Percentiles rank a stretch among this genome's conserved stretches.
Conservation (phyloP, 2,888 invertebrate species). For the Lepidonotus clava region DNA sequence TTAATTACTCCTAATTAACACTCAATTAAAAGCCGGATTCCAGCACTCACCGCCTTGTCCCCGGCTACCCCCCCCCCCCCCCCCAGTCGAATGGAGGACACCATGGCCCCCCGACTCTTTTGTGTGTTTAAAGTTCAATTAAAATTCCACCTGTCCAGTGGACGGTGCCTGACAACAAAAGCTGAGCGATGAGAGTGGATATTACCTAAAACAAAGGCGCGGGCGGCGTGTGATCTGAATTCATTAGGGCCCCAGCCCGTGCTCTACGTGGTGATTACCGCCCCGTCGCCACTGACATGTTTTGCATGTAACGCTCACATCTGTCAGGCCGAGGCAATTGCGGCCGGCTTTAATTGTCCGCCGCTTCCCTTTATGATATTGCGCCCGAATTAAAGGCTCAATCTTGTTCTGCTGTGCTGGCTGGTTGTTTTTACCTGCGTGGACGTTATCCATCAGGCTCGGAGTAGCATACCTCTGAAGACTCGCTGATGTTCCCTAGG, state of each 20-base stretch:
- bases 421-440: too few species aligned
- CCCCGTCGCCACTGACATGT: not conserved
- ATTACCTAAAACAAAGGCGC: slow-evolving; percentile 28
- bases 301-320: slow-evolving; percentile 24
- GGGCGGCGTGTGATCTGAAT: slow-evolving; percentile 30
- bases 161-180: not conserved
- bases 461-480: too few species aligned
- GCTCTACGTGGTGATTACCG: slow-evolving; percentile 2
- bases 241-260: not conserved
- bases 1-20: slow-evolving; percentile 32
- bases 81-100: not conserved
- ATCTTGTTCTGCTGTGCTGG: too few species aligned
- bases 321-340: not conserved
- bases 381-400: slow-evolving; percentile 12
- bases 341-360: not conserved
- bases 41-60: not conserved
- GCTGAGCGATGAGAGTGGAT: slow-evolving; percentile 34
- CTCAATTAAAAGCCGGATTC: slow-evolving; percentile 39
- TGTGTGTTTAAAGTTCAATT: slow-evolving; percentile 37
- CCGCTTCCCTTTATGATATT: not conserved
- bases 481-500: too few species aligned
- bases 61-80: not conserved
- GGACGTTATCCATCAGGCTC: too few species aligned
- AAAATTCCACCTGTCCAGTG: slow-evolving; percentile 37
- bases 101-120: not conserved